Evolutionary conservation across 35 echinoderm and acorn worm genomes (phyloP).

Genomic region (Eucidaris tribuloides): DNA sequence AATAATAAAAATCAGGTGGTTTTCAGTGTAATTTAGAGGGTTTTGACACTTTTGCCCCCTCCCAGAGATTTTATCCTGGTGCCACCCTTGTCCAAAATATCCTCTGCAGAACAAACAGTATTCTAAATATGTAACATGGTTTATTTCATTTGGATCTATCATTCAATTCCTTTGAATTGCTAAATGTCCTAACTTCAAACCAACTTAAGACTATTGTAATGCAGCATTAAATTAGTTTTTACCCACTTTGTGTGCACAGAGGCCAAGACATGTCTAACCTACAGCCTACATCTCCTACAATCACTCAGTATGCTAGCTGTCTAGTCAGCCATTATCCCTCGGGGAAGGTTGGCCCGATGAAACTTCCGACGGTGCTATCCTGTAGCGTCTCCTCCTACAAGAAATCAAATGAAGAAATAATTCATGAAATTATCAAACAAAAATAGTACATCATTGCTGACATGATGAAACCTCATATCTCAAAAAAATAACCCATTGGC

Average conservation of each 20-base stretch:
- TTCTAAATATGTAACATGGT: no score
- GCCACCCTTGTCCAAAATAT: no score
- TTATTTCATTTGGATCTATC: neutral
- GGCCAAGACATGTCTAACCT: neutral
- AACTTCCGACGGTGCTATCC: slow-evolving; percentile 41
- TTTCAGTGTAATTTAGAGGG: no score
- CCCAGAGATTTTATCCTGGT: no score
- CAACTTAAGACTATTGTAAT: no score
- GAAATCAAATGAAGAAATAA: neutral
- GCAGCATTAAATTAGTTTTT: no score
- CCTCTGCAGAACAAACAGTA: no score
- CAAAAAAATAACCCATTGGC: neutral
- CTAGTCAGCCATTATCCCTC: slow-evolving; percentile 7
- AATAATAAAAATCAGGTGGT: no score
- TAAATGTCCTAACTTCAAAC: neutral
- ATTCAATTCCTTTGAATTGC: neutral
- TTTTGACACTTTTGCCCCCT: no score
- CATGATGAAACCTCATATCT: neutral
- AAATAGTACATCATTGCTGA: no score
- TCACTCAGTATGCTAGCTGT: neutral
- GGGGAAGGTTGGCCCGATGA: neutral
- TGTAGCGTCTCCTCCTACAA: slow-evolving; percentile 62
- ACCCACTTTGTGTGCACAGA: neutral
- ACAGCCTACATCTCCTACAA: neutral
- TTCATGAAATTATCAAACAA: no score